These are phyloP conservation scores for Enoplolaimus lenunculus DNA, from an alignment of 2,888 invertebrate genomes.

Conservation along the genomic window DNA sequence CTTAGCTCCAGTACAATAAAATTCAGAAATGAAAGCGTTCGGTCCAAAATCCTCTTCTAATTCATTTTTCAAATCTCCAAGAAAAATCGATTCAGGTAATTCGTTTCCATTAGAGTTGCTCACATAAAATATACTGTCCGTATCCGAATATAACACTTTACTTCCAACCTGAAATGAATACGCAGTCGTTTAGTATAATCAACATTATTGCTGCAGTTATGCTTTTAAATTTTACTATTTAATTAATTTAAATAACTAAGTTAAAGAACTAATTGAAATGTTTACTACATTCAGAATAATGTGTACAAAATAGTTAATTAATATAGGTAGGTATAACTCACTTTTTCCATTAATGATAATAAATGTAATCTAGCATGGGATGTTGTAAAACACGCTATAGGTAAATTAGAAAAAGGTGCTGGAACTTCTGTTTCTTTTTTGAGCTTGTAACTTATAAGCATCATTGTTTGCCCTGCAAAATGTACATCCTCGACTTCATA, in stretches of 20 bases:
- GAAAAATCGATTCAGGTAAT: neutral
- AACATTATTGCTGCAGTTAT: too few relatives aligned
- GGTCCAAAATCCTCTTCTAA: neutral
- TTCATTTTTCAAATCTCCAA: neutral
- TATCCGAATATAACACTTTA: constrained; percentile 40
- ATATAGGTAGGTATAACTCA: too few relatives aligned
- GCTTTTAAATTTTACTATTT: too few relatives aligned
- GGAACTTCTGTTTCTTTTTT: neutral
- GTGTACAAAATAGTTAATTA: too few relatives aligned
- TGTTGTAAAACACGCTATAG: constrained; percentile 41
- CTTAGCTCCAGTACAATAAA: neutral
- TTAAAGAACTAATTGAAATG: too few relatives aligned
- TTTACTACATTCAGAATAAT: too few relatives aligned
- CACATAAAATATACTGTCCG: constrained; percentile 22
- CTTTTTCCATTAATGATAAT: constrained; percentile 24
- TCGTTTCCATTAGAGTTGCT: neutral
- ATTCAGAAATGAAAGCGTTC: neutral
- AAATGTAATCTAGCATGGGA: constrained; percentile 36
- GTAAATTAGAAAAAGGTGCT: constrained; percentile 28
- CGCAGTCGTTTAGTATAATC: too few relatives aligned
- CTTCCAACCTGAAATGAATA: too few relatives aligned
- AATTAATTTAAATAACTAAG: too few relatives aligned
- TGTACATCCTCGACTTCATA: neutral
- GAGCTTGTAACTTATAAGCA: neutral
- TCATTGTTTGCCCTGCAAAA: neutral